Evolutionary conservation across 2,113 vertebrate species (phyloP), one percentile per base, ranked within the genome.

Genomic region (Lepidothrix coronata): DNA sequence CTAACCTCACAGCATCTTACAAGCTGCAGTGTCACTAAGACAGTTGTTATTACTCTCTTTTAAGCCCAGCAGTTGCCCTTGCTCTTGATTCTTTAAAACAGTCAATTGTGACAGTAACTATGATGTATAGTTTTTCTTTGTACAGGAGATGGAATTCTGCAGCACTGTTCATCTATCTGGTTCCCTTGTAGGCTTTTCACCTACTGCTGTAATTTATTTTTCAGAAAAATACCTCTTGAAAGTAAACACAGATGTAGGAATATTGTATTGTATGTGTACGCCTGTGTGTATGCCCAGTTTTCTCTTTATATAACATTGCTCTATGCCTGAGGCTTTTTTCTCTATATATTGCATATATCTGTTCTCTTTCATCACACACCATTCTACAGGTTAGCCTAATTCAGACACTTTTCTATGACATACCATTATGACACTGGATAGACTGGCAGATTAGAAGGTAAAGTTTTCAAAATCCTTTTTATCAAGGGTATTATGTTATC

Each of bases 111-210:
- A 94, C 93, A 95, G 79, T 93, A 95, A 95, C 95, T 95, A 91
- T 96, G 93, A 97, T 97, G 73, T 93, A 96, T 97, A 43, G 48
- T 57, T 92, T 88, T 16, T 48, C 57, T 92, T 90, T 81, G 68
- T 91, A 68, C 76, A 72, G 77, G 37, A 96, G 95, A 95, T 70
- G 92, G 92, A 91, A 87, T 89, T 96, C 88, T 85, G 52, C 79
- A 88, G 65, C 31, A 27, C n/a, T 78, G 73, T 81, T 94, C 84
- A 81, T 96, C 95, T 89, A 49, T 81, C 93, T 89, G 65, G 83
- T 78, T 94, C 88, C 92, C 95, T 96, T 91, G 85, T 78, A 96
- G 93, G 80, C 79, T 96, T 97, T 96, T 94, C 79, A 94, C 92
- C 88, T 89, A 43, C 61, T 65, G 65, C 70, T 84, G 90, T 91